Base-by-base conservation (phyloP, 2,888 invertebrate genomes). In the Agonopterix arenella region DNA sequence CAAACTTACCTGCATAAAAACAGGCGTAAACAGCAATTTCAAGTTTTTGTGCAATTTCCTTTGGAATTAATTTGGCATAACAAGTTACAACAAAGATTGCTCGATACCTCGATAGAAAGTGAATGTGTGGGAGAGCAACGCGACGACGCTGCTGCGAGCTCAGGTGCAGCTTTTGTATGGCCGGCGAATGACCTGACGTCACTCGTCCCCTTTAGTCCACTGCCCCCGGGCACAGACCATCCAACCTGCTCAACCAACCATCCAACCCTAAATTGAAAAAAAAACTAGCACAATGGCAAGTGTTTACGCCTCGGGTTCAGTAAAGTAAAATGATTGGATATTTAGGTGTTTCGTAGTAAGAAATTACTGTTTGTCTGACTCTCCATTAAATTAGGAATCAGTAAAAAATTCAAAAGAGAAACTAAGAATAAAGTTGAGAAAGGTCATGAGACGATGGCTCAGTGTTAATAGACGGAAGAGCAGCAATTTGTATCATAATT, bases 71-170 rank as follows among this genome's bases (percentile, higher is more conserved):
- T 62, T 64, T 65, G 60, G 60, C 58, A 60, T 61, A 53, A 62
- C 64, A 62, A 65, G 62, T 64, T 61, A 55, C 58, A 67, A 69
- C 58, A 63, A 62, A 66, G 67, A 68, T 72, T 64, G 62, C 63
- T 61, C 57, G 45, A 47, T 48, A 44, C 16, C 18, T 38, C 36
- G 59, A 68, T 75, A 77, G 81, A 83, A 82, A 83, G 81, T 76
- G 79, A 82, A 78, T 71, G 82, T 80, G 78, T 28, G 28, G 28
- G 28, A 74, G 73, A 72, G 71, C 69, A 47, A 53, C 45, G 51
- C 28, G 46, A 51, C 49, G 56, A 2, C 13, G 13, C 52, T 47
- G 52, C 53, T 49, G 53, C 53, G n/a, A 11, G 11, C 40, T 46
- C 55, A 49, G 57, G 52, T 51, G 56, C 58, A 47, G 52, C 45